Conservation (phyloP, 1,140 invertebrate species). For the Coptotermes formosanus region DNA sequence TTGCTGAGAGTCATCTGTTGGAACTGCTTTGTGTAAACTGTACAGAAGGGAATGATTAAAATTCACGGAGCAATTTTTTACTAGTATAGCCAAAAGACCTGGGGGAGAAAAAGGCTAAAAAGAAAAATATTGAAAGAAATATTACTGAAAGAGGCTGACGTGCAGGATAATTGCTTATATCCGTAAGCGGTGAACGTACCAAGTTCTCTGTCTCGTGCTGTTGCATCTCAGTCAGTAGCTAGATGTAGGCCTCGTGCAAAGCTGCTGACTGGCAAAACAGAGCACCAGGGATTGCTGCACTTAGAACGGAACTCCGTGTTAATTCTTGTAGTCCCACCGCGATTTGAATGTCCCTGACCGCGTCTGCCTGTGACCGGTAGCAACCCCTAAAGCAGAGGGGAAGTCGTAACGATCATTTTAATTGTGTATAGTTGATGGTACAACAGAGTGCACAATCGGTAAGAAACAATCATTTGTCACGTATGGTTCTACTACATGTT, state of each 20-base stretch:
- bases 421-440: too few relatives aligned
- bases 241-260: background rate
- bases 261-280: background rate
- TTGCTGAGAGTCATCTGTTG: too few relatives aligned
- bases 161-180: background rate
- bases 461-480: too few relatives aligned
- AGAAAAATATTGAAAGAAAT: background rate
- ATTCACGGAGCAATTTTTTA: background rate
- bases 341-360: too few relatives aligned
- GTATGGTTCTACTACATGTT: too few relatives aligned
- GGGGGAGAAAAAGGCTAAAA: background rate
- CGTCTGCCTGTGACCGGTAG: too few relatives aligned
- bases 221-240: background rate
- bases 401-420: too few relatives aligned
- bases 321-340: too few relatives aligned
- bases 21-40: too few relatives aligned
- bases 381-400: too few relatives aligned
- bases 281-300: background rate
- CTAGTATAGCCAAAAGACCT: background rate
- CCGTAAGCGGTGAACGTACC: background rate
- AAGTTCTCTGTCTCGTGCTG: background rate
- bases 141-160: background rate
- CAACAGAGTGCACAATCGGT: too few relatives aligned
- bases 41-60: background rate
- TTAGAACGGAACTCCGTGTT: background rate